Conservation (phyloP, 2,888 invertebrate species). For the Candidula unifasciata region DNA sequence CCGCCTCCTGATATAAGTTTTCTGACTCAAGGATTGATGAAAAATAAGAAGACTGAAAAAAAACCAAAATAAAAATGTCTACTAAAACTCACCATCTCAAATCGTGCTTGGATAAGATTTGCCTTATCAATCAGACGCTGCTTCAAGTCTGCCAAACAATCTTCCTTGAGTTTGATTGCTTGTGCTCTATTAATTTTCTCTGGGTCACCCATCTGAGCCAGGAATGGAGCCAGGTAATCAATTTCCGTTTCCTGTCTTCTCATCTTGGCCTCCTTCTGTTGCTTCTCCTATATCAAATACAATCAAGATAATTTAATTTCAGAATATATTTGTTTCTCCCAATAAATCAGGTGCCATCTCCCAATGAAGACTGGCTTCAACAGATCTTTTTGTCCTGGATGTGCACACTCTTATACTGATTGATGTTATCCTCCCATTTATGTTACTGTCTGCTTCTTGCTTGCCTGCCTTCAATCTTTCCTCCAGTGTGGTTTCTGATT, state of each 20-base stretch:
- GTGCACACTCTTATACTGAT: too few species aligned
- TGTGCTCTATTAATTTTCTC: constrained; percentile 71
- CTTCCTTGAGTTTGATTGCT: constrained; percentile 76
- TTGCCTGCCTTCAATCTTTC: too few species aligned
- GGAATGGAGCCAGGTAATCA: constrained; percentile 78
- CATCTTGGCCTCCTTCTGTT: constrained; percentile 74
- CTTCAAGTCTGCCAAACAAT: constrained; percentile 77
- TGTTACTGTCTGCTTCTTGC: too few species aligned
- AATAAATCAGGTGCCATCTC: too few species aligned
- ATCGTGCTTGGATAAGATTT: constrained; percentile 78
- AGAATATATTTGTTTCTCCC: neutral
- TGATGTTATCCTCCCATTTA: too few species aligned
- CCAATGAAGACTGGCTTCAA: too few species aligned
- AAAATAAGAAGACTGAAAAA: neutral
- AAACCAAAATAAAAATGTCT: neutral
- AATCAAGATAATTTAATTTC: neutral
- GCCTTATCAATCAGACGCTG: constrained; percentile 78
- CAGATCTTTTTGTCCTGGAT: too few species aligned
- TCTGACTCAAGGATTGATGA: too few species aligned
- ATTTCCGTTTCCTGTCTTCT: constrained; percentile 77
- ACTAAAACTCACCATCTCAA: constrained; percentile 74
- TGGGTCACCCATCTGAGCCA: constrained; percentile 76
- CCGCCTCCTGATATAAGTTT: too few species aligned
- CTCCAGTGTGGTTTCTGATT: too few species aligned
- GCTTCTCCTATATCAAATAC: constrained; percentile 68